phyloP scores from a whole-genome alignment of 2,888 invertebrate genomes.

The Leptothorax acervorum region DNA sequence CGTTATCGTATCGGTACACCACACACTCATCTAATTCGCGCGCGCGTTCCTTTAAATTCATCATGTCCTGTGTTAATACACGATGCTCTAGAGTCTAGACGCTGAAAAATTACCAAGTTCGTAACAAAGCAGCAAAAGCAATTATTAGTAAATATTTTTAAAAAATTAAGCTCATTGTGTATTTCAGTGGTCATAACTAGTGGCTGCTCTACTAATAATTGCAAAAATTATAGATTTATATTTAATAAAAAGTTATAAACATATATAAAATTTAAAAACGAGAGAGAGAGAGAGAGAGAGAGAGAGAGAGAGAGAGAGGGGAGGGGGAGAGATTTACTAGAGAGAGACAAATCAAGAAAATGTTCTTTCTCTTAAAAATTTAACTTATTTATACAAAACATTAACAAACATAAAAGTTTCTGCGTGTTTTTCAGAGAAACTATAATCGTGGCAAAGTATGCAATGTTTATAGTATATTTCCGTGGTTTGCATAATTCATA shows the following conservation, averaged over 20 bases:
- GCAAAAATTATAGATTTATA: background rate
- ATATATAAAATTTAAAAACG: background rate
- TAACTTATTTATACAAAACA: background rate
- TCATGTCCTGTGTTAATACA: background rate
- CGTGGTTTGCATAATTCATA: background rate
- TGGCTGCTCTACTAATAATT: background rate
- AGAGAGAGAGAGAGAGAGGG: background rate
- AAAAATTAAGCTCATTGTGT: background rate
- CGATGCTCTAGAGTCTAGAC: background rate
- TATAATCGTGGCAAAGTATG: background rate
- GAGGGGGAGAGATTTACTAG: background rate
- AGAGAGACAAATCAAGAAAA: background rate
- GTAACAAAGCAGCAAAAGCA: background rate
- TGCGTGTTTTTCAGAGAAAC: background rate
- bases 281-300: background rate
- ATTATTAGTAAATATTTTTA: background rate
- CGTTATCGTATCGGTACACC: slow-evolving; percentile 26
- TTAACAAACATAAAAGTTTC: background rate
- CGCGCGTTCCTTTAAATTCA: slow-evolving; percentile 33
- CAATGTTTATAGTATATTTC: background rate
- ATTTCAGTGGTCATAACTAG: background rate
- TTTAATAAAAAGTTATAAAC: background rate
- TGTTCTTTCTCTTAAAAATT: background rate
- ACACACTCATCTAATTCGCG: slow-evolving; percentile 20
- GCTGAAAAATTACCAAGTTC: background rate